phyloP scores from a whole-genome alignment of 2,113 vertebrate genomes.

The Anolis carolinensis region DNA sequence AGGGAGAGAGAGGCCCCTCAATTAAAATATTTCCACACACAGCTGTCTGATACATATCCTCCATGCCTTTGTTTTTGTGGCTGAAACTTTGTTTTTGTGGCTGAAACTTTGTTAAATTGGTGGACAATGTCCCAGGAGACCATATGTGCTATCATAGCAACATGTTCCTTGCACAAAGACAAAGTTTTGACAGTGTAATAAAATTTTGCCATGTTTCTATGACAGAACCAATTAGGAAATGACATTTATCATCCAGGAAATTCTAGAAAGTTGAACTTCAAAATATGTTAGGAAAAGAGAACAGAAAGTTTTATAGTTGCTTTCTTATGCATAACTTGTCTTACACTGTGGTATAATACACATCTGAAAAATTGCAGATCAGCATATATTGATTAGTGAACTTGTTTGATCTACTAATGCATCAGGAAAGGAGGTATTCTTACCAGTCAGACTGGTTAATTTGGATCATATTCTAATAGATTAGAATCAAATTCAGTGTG shows the following conservation, averaged over 20 bases:
- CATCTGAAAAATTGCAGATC: neutral
- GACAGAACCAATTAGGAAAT: too few species aligned
- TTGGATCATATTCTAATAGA: neutral
- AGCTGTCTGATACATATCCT: neutral
- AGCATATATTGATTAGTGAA: neutral
- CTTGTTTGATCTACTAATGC: neutral
- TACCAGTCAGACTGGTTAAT: neutral
- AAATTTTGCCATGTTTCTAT: too few species aligned
- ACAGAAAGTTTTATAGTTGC: neutral
- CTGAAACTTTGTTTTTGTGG: too few species aligned
- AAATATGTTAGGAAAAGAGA: neutral
- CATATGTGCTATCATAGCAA: too few species aligned
- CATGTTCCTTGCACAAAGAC: too few species aligned
- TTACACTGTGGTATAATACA: too few species aligned
- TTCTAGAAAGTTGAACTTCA: neutral
- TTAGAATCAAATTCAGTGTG: neutral
- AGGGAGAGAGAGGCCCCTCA: too few species aligned
- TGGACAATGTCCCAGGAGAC: too few species aligned
- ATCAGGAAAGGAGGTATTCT: neutral
- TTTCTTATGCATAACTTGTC: neutral
- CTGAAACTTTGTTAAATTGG: too few species aligned
- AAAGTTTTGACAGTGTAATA: too few species aligned
- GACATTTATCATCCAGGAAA: too few species aligned
- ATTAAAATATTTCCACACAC: neutral
- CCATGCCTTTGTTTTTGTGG: too few species aligned